Base-by-base conservation (phyloP, 2,888 invertebrate species). In the Autographa gamma region DNA sequence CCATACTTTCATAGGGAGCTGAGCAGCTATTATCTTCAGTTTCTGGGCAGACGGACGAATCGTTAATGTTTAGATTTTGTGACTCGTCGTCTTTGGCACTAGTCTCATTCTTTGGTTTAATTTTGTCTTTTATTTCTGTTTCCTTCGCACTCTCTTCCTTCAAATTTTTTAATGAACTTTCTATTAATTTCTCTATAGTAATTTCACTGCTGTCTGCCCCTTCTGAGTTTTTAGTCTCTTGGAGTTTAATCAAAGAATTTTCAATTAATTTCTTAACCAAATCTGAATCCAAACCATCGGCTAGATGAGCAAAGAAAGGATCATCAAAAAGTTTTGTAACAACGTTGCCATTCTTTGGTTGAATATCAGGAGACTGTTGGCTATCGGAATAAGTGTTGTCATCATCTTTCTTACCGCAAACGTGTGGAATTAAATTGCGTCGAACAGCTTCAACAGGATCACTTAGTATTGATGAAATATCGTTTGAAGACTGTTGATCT, bases 401-500 rank as follows among this genome's bases (percentile, higher is more conserved):
- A 43, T 86, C 77, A 91, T 94, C 92, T 85, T 87, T 93, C 90
- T 97, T 97, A 38, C 97, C 97, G 91, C 98, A 98, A 66, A 98
- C 97, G 88, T 97, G 97, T 60, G 98, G 97, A 85, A 98, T 97
- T 77, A 97, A 93, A 91, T 98, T 97, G 81, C 97, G 95, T 85
- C 96, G 96, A 5, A 97, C 97, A 18, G 98, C 98, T 96, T 97
- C 97, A 11, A 98, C 97, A 0, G 98, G 98, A 92, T 98, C 97
- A 79, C 96, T 95, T 56, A 97, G 88, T 76, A 97, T 96, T 77
- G 96, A 96, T 63, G 96, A 92, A 60, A 97, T 91, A 80, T 97
- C 96, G 34, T 63, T 73, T 59, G 83, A 78, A 31, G 73, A 74
- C 68, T 81, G 81, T 59, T 81, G 88, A 67, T 79, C 80, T 60